Conservation (phyloP, 2,113 vertebrate genomes). For the Lynx canadensis region DNA sequence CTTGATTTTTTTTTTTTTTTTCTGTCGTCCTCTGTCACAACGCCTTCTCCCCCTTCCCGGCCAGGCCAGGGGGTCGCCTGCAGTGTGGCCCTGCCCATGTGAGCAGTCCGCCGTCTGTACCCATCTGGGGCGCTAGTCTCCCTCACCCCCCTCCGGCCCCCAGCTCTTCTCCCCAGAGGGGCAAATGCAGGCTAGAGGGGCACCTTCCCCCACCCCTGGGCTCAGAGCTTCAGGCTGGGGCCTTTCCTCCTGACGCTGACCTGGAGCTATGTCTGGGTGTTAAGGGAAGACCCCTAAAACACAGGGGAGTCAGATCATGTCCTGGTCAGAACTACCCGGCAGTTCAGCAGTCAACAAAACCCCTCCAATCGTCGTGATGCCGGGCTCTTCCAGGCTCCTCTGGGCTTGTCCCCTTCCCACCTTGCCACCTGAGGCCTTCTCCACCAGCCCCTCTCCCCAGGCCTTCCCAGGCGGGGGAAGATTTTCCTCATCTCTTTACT, state of each 20-base stretch:
- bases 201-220: too few relatives aligned
- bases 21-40: neutral
- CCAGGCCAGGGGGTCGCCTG: neutral
- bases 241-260: neutral
- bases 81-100: too few relatives aligned
- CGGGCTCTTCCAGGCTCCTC: neutral
- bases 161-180: neutral
- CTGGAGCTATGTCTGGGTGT: neutral
- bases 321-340: neutral
- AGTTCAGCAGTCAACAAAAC: neutral
- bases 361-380: too few relatives aligned
- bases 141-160: neutral
- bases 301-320: neutral
- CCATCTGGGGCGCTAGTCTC: too few relatives aligned
- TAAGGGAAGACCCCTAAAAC: neutral
- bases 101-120: neutral
- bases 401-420: fast-evolving
- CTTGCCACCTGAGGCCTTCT: neutral
- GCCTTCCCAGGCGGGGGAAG: neutral
- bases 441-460: neutral
- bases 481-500: neutral
- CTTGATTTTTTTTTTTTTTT: neutral
- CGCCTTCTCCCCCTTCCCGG: neutral
- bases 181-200: neutral
- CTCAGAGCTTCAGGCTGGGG: neutral